Evolutionary conservation across 2,797 vertebrate species (phyloP).

Genomic region (Spea hammondii): DNA sequence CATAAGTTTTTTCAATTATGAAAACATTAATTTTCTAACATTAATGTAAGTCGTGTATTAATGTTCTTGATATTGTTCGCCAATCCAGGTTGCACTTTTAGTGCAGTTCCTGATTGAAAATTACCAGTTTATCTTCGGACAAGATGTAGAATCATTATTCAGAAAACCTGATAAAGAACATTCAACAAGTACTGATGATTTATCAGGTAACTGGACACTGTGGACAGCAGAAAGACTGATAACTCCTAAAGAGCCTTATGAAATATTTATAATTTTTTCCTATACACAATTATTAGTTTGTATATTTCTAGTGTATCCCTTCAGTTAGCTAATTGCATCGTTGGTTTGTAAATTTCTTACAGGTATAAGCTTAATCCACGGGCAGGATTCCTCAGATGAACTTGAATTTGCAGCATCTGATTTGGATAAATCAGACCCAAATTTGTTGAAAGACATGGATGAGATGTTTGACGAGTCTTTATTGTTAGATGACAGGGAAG

Average conservation of each 20-base stretch:
- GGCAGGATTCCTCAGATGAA: constrained; percentile 69
- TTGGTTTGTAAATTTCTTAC: background rate
- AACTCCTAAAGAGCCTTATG: background rate
- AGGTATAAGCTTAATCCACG: constrained; percentile 54
- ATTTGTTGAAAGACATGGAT: constrained; percentile 56
- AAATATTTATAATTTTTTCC: too few species aligned
- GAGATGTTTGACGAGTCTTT: constrained; percentile 55
- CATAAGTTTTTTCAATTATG: too few species aligned
- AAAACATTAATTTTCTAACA: too few species aligned
- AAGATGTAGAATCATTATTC: constrained; percentile 66
- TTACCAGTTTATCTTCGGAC: constrained; percentile 69
- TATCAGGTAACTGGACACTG: constrained; percentile 57
- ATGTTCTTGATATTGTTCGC: background rate
- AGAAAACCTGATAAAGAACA: constrained; percentile 56
- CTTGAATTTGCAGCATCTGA: constrained; percentile 65
- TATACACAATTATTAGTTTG: too few species aligned
- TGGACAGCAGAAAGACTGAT: background rate
- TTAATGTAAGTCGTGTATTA: too few species aligned
- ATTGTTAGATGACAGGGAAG: constrained; percentile 56
- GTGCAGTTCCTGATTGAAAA: constrained; percentile 76
- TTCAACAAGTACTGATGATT: constrained; percentile 56
- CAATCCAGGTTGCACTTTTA: constrained; percentile 69
- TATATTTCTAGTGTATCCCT: background rate
- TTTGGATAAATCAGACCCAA: constrained; percentile 54
- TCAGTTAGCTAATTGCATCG: background rate